A percentile compares a stretch with the other conserved stretches of the same genome.
These are phyloP conservation scores for Brenthis daphne DNA, from an alignment of 2,888 invertebrate species.

Conservation along the genomic window DNA sequence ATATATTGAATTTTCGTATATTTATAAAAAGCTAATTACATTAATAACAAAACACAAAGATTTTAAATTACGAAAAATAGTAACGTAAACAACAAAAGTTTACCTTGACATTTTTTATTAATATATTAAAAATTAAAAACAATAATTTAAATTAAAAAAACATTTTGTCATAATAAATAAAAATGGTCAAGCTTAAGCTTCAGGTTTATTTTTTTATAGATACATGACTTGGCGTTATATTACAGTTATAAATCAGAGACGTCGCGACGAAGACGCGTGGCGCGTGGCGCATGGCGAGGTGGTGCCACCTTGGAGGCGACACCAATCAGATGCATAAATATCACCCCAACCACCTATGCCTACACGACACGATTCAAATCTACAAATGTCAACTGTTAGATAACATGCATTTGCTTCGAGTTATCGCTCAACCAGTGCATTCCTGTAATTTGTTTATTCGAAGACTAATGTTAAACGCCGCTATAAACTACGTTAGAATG, in stretches of 20 bases:
- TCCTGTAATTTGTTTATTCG: conserved; percentile 33
- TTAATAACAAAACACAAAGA: conserved; percentile 16
- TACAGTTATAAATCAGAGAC: conserved; percentile 77
- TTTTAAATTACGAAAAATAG: conserved; percentile 19
- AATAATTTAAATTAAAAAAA: background rate
- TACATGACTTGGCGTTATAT: conserved; percentile 77
- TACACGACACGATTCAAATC: conserved; percentile 39
- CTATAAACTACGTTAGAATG: conserved; percentile 4
- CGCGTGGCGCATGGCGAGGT: conserved; percentile 53
- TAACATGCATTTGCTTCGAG: conserved; percentile 32
- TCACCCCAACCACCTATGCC: conserved; percentile 45
- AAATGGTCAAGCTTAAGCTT: conserved; percentile 23
- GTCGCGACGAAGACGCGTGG: conserved; percentile 58
- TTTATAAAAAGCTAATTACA: no score
- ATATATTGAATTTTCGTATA: no score
- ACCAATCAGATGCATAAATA: conserved; percentile 66
- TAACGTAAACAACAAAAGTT: no score
- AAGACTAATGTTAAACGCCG: conserved; percentile 22
- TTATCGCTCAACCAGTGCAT: conserved; percentile 32
- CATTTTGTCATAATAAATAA: conserved; percentile 41
- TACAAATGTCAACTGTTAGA: conserved; percentile 37
- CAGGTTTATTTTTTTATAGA: conserved; percentile 63
- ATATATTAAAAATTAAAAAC: background rate
- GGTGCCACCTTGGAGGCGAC: conserved; percentile 56
- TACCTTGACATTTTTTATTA: no score